Evolutionary conservation across 1,140 invertebrate genomes (phyloP), one percentile per base, ranked within the genome.

Genomic region (Lordiphosa mommai): DNA sequence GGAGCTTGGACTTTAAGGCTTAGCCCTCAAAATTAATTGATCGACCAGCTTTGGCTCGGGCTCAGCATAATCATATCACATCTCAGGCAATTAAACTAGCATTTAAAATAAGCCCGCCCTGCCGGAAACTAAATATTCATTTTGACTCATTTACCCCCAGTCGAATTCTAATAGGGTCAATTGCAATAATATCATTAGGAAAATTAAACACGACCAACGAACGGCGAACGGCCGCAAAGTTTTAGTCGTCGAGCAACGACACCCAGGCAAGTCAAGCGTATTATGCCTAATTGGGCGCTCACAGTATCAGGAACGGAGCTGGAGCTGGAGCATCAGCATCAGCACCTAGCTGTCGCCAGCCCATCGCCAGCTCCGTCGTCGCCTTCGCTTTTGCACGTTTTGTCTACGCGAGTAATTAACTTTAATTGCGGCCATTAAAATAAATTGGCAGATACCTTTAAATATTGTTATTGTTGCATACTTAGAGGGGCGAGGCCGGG

Each of bases 361-460:
- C 16, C 55, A 48, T 32, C 53, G 50, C 61, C 59, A 44, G 56
- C 47, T 23, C 32, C 30, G 10, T 27, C 41, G 23, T 17, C 23
- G 50, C n/a, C 69, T 61, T 66, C 56, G 68, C 56, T 76, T 61
- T 85, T 86, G 82, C 82, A 86, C 82, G 82, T 86, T 86, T 86
- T 77, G 82, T 86, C 82, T 86, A 86, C 82, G 82, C 82, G 84
- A 85, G 84, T 87, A 86, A 86, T 86, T 86, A 86, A 86, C 84
- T 87, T 86, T 86, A 86, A 86, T 86, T 86, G 84, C 76, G 85
- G 74, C 77, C 84, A 86, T 86, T 86, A 87, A 86, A 87, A 86
- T 86, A 86, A 87, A 86, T 86, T 86, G 84, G 76, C 85, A 86
- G 77, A 86, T 87, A 86, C 84, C 84, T 86, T 86, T 87, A 86